Evolutionary conservation across 2,888 invertebrate genomes (phyloP), one percentile per base, ranked within the genome.

Genomic region (Ceriagrion tenellum): DNA sequence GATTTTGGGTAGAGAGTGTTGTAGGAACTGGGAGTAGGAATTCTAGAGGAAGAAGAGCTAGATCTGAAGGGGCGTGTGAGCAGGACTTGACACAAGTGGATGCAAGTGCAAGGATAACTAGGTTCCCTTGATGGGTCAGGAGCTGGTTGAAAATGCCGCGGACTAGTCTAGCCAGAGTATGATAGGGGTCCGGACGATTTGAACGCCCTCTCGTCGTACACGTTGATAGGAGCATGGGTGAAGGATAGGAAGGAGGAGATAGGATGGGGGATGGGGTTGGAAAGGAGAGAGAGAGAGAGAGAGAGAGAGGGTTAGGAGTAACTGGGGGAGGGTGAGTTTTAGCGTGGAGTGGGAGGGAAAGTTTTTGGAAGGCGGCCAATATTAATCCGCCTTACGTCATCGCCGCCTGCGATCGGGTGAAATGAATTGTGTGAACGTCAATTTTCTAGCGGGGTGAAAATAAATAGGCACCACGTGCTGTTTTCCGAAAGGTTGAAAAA

Each of bases 401-500:
- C 81, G 81, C 81, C 81, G 81, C 81, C 81, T 81, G 81, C 35
- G 81, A 81, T 81, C 81, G 81, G 30, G 35, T 18, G 81, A 81
- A 81, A 81, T 81, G 81, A 81, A 81, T 81, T 81, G 81, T 16
- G 81, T 81, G 81, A 81, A 81, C 81, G 81, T 81, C 81, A 81
- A 81, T 81, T 81, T 81, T 81, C 81, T 81, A 81, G 35, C 30
- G 81, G 35, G 35, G 30, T 81, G 81, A 81, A 81, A 81, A 81
- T 81, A 81, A 81, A 81, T 81, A 81, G 81, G 81, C 81, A 35
- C 81, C 81, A 81, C 81, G 81, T 30, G 81, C 81, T 81, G 81
- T 81, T 81, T 35, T 35, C 81, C 81, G 81, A 35, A 35, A 81
- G 81, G 30, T 81, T 81, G 81, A 81, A 81, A 81, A 81, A 81